phyloP scores from a whole-genome alignment of 2,888 invertebrate genomes.

The Drosophila greeni region DNA sequence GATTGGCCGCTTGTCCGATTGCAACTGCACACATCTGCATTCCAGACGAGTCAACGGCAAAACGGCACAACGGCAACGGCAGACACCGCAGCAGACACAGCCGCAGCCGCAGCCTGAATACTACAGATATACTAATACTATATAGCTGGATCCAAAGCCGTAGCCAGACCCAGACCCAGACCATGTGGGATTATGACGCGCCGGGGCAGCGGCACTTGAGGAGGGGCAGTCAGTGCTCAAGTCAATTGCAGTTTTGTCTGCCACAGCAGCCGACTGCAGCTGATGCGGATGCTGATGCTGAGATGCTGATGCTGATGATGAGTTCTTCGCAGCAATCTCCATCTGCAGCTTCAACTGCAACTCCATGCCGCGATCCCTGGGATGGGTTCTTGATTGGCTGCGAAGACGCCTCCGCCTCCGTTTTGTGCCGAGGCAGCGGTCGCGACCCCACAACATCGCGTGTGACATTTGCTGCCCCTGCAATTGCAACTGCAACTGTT shows the following conservation, averaged over 20 bases:
- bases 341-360: slow-evolving; percentile 1
- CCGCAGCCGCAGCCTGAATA: slow-evolving; percentile 17
- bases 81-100: slow-evolving; percentile 29
- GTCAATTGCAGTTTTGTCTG: slow-evolving; percentile 45
- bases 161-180: slow-evolving; percentile 50
- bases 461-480: slow-evolving; percentile 63
- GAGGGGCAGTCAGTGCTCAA: slow-evolving; percentile 37
- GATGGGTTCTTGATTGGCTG: slow-evolving; percentile 54
- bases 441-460: slow-evolving; percentile 67
- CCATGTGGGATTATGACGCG: slow-evolving; percentile 75
- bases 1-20: slow-evolving; percentile 44
- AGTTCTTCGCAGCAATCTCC: slow-evolving; percentile 25
- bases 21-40: slow-evolving; percentile 64
- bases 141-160: slow-evolving; percentile 11
- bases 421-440: slow-evolving; percentile 48
- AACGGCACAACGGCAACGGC: slow-evolving; percentile 24
- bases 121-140: slow-evolving; percentile 17
- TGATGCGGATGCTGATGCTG: slow-evolving; percentile 33
- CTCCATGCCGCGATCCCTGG: slow-evolving; percentile 5
- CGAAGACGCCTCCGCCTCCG: slow-evolving; percentile 63
- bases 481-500: slow-evolving; percentile 35
- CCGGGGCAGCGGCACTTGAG: slow-evolving; percentile 56
- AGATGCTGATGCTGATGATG: slow-evolving; percentile 30
- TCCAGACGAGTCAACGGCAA: slow-evolving; percentile 63
- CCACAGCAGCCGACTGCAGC: slow-evolving; percentile 24